Base-by-base conservation (phyloP, 1,140 invertebrate species). In the Matsumurasca onukii region DNA sequence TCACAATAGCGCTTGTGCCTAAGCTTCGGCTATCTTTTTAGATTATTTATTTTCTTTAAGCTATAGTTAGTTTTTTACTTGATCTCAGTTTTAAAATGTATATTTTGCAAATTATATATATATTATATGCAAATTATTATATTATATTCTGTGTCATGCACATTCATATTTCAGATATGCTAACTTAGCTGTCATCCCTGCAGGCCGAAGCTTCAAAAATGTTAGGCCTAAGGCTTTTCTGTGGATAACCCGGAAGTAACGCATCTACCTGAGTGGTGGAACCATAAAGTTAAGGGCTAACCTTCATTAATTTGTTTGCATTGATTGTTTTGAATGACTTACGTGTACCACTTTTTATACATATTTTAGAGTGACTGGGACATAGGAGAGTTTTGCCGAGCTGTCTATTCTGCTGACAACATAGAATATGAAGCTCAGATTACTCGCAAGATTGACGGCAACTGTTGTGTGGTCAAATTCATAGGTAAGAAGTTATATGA, bases 381-480 rank as follows among this genome's bases (percentile, higher is more conserved):
- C 52, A 79, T 84, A 13, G 91, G 91, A 0, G 85, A 87, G 74
- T 82, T 80, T 15, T 93, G 90, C 67, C 79, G 86, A 66, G 86
- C 90, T 17, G 76, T 86, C 0, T 94, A 87, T 74, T 82, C 83
- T 25, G 86, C 80, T 68, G 92, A 94, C 80, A 87, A 86, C 0
- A 31, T 85, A 68, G 78, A 86, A 64, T 94, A 95, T 78, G 91
- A 93, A 81, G 92, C 90, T 12, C 78, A 84, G 51, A 83, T 94
- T 45, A 71, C 83, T n/a, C n/a, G 80, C 83, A 30, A 80, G 92
- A 48, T 76, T 87, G 72, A 76, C 85, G 71, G 78, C 85, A 3
- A 76, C 78, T 30, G n/a, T 17, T 17, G n/a, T 17, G n/a, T 51
- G n/a, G 49, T 51, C 5, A 51, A 22, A 51, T 51, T 20, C 24